Conservation (phyloP, 92 coral and sea anemone species). For the Heteractis magnifica region DNA sequence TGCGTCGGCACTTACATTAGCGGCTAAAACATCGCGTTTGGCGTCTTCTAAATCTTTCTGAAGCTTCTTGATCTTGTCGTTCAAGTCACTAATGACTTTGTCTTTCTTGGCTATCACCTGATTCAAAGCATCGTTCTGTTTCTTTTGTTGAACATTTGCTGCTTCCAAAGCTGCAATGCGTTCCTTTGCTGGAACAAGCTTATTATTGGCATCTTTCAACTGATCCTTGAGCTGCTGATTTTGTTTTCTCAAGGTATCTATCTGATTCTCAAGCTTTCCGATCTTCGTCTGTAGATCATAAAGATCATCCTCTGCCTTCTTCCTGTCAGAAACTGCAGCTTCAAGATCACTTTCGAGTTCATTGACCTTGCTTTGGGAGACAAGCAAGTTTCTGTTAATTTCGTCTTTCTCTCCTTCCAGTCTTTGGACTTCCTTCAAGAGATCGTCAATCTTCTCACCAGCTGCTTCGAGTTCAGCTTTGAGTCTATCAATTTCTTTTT, state of each 20-base stretch:
- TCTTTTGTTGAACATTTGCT: slow-evolving; percentile 61
- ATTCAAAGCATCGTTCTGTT: slow-evolving; percentile 64
- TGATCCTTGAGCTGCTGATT: slow-evolving; percentile 77
- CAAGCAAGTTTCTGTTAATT: slow-evolving; percentile 62
- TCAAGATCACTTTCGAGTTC: slow-evolving; percentile 81
- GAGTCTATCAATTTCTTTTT: slow-evolving; percentile 86
- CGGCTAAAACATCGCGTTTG: slow-evolving; percentile 66
- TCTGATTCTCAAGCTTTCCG: slow-evolving; percentile 69
- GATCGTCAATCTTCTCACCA: slow-evolving; percentile 59
- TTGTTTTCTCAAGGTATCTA: slow-evolving; percentile 74
- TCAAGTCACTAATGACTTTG: slow-evolving; percentile 60
- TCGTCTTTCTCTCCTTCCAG: slow-evolving; percentile 82
- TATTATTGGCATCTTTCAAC: slow-evolving; percentile 77
- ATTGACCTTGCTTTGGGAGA: slow-evolving; percentile 63
- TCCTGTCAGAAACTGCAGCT: slow-evolving; percentile 66
- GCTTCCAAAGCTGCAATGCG: slow-evolving; percentile 62
- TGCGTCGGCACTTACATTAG: slow-evolving; percentile 65
- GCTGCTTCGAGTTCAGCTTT: slow-evolving; percentile 88
- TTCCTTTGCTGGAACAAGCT: slow-evolving; percentile 67
- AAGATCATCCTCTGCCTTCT: slow-evolving; percentile 83
- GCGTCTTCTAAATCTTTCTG: slow-evolving; percentile 67
- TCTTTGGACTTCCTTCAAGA: slow-evolving; percentile 58
- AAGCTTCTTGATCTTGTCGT: slow-evolving; percentile 73
- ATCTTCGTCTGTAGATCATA: slow-evolving; percentile 69
- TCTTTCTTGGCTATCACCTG: slow-evolving; percentile 71